These are phyloP conservation scores for Ranitomeya variabilis DNA, from an alignment of 2,113 vertebrate genomes.

Conservation along the genomic window DNA sequence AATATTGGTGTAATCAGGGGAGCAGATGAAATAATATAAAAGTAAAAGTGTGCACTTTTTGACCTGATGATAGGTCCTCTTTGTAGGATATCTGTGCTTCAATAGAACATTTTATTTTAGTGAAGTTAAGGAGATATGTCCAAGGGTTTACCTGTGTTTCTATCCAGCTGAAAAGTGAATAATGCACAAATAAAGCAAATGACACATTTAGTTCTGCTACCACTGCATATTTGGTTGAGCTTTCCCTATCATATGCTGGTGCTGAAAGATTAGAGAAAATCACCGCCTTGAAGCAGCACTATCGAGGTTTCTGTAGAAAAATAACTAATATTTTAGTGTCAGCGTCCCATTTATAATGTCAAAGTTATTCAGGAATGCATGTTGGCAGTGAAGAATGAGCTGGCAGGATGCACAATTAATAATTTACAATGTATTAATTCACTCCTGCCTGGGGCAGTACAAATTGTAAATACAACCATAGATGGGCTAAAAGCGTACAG, in stretches of 20 bases:
- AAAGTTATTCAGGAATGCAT: not conserved
- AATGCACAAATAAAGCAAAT: not conserved
- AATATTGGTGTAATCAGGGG: too few relatives aligned
- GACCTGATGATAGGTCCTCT: too few relatives aligned
- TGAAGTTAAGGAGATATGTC: too few relatives aligned
- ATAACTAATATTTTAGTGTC: not conserved
- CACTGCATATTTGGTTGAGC: not conserved
- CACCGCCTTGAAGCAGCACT: not conserved
- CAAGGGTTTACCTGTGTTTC: too few relatives aligned
- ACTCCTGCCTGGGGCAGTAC: conserved; percentile 16
- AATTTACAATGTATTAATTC: conserved; percentile 33
- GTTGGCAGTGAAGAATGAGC: conserved; percentile 25
- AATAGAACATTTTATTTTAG: too few relatives aligned
- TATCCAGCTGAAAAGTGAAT: not conserved
- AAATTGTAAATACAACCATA: conserved; percentile 21
- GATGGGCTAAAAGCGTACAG: not conserved
- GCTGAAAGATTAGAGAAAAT: not conserved
- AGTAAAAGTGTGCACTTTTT: too few relatives aligned
- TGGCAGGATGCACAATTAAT: conserved; percentile 7
- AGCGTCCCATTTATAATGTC: conserved; percentile 26
- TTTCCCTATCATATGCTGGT: not conserved
- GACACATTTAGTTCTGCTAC: not conserved
- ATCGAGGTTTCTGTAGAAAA: not conserved
- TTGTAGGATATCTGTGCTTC: too few relatives aligned
- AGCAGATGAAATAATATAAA: too few relatives aligned